Conservation (phyloP, 2,113 vertebrate species). For the Protobothrops flavoviridis region DNA sequence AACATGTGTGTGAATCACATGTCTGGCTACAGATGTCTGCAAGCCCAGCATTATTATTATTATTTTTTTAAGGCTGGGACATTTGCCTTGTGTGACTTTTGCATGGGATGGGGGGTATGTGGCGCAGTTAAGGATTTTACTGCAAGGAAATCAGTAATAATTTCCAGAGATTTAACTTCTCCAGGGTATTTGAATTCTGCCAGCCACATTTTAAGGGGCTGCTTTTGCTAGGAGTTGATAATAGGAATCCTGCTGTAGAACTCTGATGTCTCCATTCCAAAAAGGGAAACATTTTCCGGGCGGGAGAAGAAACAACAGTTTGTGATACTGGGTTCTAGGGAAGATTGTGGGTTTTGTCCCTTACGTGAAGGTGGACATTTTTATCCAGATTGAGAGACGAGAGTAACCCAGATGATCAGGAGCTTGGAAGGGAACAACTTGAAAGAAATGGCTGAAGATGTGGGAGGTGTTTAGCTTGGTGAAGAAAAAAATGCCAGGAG, state of each 20-base stretch:
- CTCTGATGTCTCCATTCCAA: neutral
- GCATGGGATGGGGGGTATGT: neutral
- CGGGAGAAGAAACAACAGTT: neutral
- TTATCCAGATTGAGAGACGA: neutral
- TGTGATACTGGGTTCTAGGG: neutral
- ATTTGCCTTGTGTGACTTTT: neutral
- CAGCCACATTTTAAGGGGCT: neutral
- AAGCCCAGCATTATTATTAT: neutral
- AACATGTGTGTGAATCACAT: neutral
- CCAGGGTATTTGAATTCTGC: too few species aligned
- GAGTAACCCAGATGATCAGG: neutral
- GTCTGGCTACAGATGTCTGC: neutral
- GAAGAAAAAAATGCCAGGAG: neutral
- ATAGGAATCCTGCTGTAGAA: too few species aligned
- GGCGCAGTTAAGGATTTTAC: neutral
- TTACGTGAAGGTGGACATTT: neutral
- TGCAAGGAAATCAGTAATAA: neutral
- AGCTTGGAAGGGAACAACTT: neutral
- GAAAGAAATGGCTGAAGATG: neutral
- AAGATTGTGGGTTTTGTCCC: neutral
- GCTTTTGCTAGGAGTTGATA: neutral
- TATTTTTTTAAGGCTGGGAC: too few species aligned
- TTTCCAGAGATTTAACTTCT: neutral
- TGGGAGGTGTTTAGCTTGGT: neutral
- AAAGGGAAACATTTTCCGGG: neutral